A percentile compares a stretch with the other conserved stretches of the same genome.
phyloP scores from a whole-genome alignment of 2,888 invertebrate genomes.

The Noctua comes region DNA sequence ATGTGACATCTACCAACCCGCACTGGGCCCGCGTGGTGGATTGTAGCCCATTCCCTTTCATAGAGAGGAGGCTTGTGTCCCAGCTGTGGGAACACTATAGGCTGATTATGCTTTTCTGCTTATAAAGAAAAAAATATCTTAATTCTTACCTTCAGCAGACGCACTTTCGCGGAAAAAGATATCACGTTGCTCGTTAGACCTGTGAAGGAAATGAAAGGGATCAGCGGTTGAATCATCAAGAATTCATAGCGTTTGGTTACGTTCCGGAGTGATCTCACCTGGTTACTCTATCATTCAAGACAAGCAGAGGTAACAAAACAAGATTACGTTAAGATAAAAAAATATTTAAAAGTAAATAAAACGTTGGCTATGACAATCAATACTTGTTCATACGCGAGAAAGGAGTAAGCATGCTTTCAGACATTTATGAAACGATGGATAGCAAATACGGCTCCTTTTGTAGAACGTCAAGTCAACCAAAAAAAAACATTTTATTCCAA shows the following conservation, averaged over 20 bases:
- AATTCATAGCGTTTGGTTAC: slow-evolving; percentile 59
- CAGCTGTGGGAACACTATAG: too few relatives aligned
- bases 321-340: slow-evolving; percentile 4
- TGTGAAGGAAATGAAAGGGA: slow-evolving; percentile 74
- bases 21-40: too few relatives aligned
- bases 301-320: slow-evolving; percentile 5
- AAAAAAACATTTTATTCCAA: slow-evolving; percentile 27
- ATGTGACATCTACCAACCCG: too few relatives aligned
- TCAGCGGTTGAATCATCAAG: slow-evolving; percentile 58
- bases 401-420: neutral
- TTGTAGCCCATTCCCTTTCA: too few relatives aligned
- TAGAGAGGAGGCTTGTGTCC: too few relatives aligned
- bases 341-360: neutral
- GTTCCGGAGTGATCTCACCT: slow-evolving; percentile 52
- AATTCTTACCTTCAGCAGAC: slow-evolving; percentile 63
- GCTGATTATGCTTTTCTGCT: too few relatives aligned
- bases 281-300: neutral
- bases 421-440: neutral
- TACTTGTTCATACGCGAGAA: neutral
- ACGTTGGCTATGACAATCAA: neutral
- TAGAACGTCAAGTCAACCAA: neutral
- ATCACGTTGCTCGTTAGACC: slow-evolving; percentile 62
- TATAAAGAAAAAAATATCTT: neutral
- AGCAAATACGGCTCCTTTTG: neutral
- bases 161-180: slow-evolving; percentile 66